These are phyloP conservation scores for Porites divaricata DNA, from an alignment of 92 coral and sea anemone genomes.

Conservation along the genomic window DNA sequence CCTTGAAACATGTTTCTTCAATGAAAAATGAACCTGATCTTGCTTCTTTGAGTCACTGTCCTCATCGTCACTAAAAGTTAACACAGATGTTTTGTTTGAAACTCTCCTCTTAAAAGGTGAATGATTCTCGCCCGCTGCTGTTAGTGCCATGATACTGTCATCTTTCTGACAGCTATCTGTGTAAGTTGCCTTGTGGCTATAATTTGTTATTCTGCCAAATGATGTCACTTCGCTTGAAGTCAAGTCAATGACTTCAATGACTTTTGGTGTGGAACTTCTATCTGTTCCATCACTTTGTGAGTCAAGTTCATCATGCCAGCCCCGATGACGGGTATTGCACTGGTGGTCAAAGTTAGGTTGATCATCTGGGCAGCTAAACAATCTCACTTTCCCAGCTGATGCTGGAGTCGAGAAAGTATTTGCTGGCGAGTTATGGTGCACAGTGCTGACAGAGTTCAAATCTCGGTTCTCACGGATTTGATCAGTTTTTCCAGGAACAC, in stretches of 20 bases:
- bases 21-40: background rate
- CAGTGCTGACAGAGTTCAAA: background rate
- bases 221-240: slow-evolving; percentile 9
- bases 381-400: background rate
- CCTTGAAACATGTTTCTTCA: background rate
- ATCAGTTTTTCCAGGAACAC: background rate
- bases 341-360: no score
- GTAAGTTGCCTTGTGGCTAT: background rate
- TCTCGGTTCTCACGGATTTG: slow-evolving; percentile 19
- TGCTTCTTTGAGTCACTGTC: slow-evolving; percentile 12
- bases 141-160: background rate
- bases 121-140: background rate
- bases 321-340: background rate
- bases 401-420: background rate
- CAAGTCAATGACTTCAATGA: slow-evolving; percentile 22
- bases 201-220: background rate
- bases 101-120: background rate
- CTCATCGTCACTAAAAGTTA: slow-evolving; percentile 40
- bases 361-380: slow-evolving; percentile 27
- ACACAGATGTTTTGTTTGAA: background rate
- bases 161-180: background rate
- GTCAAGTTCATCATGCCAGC: background rate
- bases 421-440: background rate
- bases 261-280: background rate
- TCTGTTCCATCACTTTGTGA: background rate